A percentile compares a stretch with the other conserved stretches of the same genome.
Conservation (phyloP, 2,113 vertebrate genomes). For the Ranitomeya imitator region DNA sequence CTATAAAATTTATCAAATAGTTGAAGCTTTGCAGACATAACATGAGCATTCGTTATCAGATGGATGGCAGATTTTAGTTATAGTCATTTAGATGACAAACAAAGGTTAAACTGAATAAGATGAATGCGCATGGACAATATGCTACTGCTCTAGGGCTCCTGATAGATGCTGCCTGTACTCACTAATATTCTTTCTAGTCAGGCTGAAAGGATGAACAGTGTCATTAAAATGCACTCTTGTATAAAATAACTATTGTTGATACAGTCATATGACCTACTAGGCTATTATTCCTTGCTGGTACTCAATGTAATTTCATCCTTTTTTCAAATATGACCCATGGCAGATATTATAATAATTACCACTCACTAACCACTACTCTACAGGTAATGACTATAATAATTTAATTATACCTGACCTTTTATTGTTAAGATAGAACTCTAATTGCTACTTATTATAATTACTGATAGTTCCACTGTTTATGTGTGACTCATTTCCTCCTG, state of each 20-base stretch:
- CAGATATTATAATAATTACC: not conserved
- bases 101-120: not conserved
- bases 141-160: not conserved
- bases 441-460: not conserved
- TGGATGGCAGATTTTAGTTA: not conserved
- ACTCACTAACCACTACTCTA: not conserved
- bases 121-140: not conserved
- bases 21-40: not conserved
- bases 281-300: not conserved
- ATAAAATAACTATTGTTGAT: not conserved
- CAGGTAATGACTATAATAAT: not conserved
- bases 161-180: not conserved
- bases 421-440: not conserved
- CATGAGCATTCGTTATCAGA: not conserved
- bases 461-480: not conserved
- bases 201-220: not conserved
- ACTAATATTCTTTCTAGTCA: not conserved
- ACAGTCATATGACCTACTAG: not conserved
- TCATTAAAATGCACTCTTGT: not conserved
- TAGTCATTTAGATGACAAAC: not conserved
- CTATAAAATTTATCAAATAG: not conserved
- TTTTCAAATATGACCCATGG: not conserved
- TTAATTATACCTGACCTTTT: not conserved
- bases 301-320: not conserved
- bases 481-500: not conserved